phyloP scores from a whole-genome alignment of 2,888 invertebrate species.

The Reticulitermes lucifugus region DNA sequence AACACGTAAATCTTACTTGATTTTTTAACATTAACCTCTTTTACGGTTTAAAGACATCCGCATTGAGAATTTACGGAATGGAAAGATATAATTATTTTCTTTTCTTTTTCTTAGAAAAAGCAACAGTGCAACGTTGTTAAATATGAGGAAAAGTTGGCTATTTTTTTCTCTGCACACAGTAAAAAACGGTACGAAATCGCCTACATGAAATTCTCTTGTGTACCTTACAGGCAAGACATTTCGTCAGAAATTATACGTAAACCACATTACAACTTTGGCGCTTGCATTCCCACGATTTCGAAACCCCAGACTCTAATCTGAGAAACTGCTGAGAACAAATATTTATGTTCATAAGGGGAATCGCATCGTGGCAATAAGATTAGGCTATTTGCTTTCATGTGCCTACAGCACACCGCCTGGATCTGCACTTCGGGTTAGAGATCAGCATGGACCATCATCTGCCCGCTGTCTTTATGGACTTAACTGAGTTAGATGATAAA shows the following conservation, averaged over 20 bases:
- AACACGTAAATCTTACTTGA: slow-evolving; percentile 36
- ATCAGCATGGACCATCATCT: too few relatives aligned
- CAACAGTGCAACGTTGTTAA: slow-evolving; percentile 24
- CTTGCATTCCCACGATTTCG: slow-evolving; percentile 33
- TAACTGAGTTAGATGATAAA: too few relatives aligned
- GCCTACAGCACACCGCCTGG: background rate
- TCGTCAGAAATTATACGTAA: slow-evolving; percentile 37
- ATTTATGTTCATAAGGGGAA: slow-evolving; percentile 31
- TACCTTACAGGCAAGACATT: slow-evolving; percentile 40
- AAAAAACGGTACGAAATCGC: slow-evolving; percentile 50
- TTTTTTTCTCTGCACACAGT: slow-evolving; percentile 46
- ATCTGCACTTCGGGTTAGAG: background rate
- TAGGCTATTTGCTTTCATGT: slow-evolving; percentile 3
- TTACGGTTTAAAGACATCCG: background rate
- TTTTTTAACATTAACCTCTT: background rate
- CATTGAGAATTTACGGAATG: slow-evolving; percentile 27
- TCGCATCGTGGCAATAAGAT: slow-evolving; percentile 24
- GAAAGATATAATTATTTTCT: slow-evolving; percentile 14
- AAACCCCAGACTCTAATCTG: slow-evolving; percentile 13
- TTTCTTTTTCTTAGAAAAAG: slow-evolving; percentile 32
- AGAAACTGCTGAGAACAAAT: background rate
- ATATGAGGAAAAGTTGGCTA: slow-evolving; percentile 18
- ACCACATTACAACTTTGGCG: slow-evolving; percentile 33
- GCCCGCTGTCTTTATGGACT: too few relatives aligned
- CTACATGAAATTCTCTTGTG: slow-evolving; percentile 40